Base-by-base conservation (phyloP, 2,797 vertebrate genomes). In the Leucoraja ocellata region DNA sequence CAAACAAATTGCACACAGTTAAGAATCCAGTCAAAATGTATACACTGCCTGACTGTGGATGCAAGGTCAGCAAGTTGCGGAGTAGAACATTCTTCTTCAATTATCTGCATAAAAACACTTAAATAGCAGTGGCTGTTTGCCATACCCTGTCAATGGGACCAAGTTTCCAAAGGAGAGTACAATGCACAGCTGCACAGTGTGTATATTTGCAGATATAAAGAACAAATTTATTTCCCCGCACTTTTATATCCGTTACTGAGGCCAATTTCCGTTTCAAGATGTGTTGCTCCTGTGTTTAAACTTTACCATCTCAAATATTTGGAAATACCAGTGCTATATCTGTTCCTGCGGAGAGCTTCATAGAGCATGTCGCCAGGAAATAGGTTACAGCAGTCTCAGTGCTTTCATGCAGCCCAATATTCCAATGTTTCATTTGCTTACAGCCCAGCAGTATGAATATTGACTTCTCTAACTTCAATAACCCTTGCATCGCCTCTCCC, bases 211-310 rank as follows among this genome's bases (percentile, higher is more conserved):
- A 71, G 68, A 71, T 71, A 71, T 71, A 2, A 18, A 18, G 68
- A 13, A 71, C 18, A 18, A 71, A 16, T 11, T 61, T 84, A 14
- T 79, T 79, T 16, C 36, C 36, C 1, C 28, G 16, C 32, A 28
- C 6, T 28, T n/a, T 63, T n/a, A 63, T 6, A 65, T 63, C 58
- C 61, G 63, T 65, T 86, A 61, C 83, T 32, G 32, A 86, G 63
- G 61, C 28, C 83, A 86, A 65, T 61, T 65, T 86, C 14, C 61
- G n/a, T 65, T 65, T n/a, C 28, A 32, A 28, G 58, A 61, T 65
- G 61, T 86, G 28, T 86, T 86, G 83, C 83, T 58, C 18, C 83
- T 65, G 61, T 86, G 83, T 86, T 86, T 86, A 65, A 86, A 86
- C 28, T 86, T 58, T 63, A 86, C 9, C 83, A 86, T 65, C 83